Percentiles rank a stretch among this genome's conserved stretches.
These are phyloP conservation scores for Drosophila peninsularis DNA, from an alignment of 2,888 invertebrate genomes.

Conservation along the genomic window DNA sequence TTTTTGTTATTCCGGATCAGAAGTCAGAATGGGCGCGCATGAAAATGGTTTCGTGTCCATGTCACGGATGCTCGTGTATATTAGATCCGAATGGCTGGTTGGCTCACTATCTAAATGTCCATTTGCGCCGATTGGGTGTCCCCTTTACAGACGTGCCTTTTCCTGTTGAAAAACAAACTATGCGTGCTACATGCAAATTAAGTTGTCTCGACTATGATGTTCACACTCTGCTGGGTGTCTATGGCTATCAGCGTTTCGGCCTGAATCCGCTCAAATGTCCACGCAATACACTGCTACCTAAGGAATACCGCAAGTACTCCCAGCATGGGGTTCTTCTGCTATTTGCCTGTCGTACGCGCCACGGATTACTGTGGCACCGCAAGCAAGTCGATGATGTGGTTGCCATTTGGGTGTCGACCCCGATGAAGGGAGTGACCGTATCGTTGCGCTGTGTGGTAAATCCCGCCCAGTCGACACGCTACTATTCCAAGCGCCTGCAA, in stretches of 20 bases:
- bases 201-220: conserved; percentile 30
- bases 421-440: conserved; percentile 47
- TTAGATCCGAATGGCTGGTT: conserved; percentile 45
- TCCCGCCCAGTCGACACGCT: conserved; percentile 29
- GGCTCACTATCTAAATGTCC: conserved; percentile 42
- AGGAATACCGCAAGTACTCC: conserved; percentile 52
- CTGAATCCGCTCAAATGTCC: conserved; percentile 59
- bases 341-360: conserved; percentile 64
- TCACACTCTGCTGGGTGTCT: conserved; percentile 45
- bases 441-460: conserved; percentile 59
- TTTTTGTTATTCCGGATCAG: conserved; percentile 34
- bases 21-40: conserved; percentile 46
- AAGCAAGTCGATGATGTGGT: conserved; percentile 45
- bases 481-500: conserved; percentile 46
- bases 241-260: conserved; percentile 53
- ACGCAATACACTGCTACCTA: conserved; percentile 55
- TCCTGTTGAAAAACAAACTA: conserved; percentile 29
- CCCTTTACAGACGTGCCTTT: conserved; percentile 38
- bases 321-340: conserved; percentile 56
- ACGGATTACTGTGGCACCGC: conserved; percentile 57
- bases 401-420: conserved; percentile 54
- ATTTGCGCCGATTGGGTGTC: conserved; percentile 11
- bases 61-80: conserved; percentile 28
- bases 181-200: conserved; percentile 34
- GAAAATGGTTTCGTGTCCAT: conserved; percentile 42